Conservation (phyloP, 2,888 invertebrate genomes). For the Drepana falcataria region DNA sequence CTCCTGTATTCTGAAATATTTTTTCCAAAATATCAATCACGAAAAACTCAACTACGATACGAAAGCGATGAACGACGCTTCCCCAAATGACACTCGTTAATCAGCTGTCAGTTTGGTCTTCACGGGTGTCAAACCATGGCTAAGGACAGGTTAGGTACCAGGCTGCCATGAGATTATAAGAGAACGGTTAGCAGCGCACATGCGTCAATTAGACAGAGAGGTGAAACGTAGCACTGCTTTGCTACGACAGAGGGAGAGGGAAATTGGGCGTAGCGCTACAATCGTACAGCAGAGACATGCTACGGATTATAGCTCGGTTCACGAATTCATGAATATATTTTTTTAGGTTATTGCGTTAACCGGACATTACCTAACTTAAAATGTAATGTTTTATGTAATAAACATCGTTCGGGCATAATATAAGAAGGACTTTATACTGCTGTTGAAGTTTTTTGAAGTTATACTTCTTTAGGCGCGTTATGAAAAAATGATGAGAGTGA, state of each 20-base stretch:
- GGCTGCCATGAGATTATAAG: constrained; percentile 38
- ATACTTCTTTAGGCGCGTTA: too few relatives aligned
- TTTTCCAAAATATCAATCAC: too few relatives aligned
- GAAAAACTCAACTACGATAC: too few relatives aligned
- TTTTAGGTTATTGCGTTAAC: too few relatives aligned
- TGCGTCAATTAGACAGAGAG: constrained; percentile 10
- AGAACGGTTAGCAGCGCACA: constrained; percentile 16
- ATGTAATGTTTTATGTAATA: too few relatives aligned
- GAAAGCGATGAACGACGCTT: too few relatives aligned
- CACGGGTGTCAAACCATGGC: constrained; percentile 71
- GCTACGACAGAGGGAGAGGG: constrained; percentile 4
- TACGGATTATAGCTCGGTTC: neutral
- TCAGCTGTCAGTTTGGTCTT: constrained; percentile 64
- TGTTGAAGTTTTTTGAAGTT: too few relatives aligned
- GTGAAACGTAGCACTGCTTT: constrained; percentile 16
- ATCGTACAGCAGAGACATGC: neutral
- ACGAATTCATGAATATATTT: neutral
- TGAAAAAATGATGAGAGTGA: too few relatives aligned
- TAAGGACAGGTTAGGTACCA: constrained; percentile 66
- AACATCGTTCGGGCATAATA: too few relatives aligned
- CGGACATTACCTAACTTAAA: too few relatives aligned
- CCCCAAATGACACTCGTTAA: constrained; percentile 12
- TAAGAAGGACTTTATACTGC: too few relatives aligned
- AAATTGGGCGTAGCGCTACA: neutral
- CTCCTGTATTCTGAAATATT: too few relatives aligned